Percentiles rank a stretch among this genome's conserved stretches.
Conservation (phyloP, 2,888 invertebrate species). For the Cheilosia soror region DNA sequence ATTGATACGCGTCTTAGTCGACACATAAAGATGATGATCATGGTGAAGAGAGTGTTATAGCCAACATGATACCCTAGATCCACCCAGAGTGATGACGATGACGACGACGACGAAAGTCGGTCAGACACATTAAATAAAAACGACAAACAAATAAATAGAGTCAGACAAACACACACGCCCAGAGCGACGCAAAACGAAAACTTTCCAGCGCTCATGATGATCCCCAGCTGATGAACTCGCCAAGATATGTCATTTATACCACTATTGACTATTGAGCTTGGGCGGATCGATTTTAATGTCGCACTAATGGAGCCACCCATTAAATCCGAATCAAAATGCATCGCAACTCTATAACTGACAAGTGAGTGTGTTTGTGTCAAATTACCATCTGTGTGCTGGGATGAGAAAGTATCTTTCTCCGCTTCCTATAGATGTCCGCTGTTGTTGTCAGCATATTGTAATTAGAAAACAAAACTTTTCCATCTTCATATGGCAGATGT, state of each 20-base stretch:
- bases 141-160: slow-evolving; percentile 37
- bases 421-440: not conserved
- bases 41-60: slow-evolving; percentile 67
- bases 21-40: slow-evolving; percentile 66
- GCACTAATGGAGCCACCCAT: slow-evolving; percentile 31
- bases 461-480: slow-evolving; percentile 65
- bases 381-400: slow-evolving; percentile 59
- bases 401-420: slow-evolving; percentile 61
- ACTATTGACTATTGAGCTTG: slow-evolving; percentile 33
- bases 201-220: slow-evolving; percentile 55
- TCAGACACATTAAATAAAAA: slow-evolving; percentile 70
- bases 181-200: slow-evolving; percentile 18
- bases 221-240: slow-evolving; percentile 27
- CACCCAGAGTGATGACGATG: not conserved
- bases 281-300: slow-evolving; percentile 71
- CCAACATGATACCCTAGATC: slow-evolving; percentile 42
- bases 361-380: slow-evolving; percentile 66
- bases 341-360: slow-evolving; percentile 49
- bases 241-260: slow-evolving; percentile 45
- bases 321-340: slow-evolving; percentile 39
- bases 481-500: slow-evolving; percentile 22
- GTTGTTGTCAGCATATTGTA: slow-evolving; percentile 42
- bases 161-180: slow-evolving; percentile 1
- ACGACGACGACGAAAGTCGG: slow-evolving; percentile 57
- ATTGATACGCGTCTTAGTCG: slow-evolving; percentile 62